A percentile compares a stretch with the other conserved stretches of the same genome.
phyloP scores from a whole-genome alignment of 2,113 vertebrate species.

The Corythornis madagascariensis region DNA sequence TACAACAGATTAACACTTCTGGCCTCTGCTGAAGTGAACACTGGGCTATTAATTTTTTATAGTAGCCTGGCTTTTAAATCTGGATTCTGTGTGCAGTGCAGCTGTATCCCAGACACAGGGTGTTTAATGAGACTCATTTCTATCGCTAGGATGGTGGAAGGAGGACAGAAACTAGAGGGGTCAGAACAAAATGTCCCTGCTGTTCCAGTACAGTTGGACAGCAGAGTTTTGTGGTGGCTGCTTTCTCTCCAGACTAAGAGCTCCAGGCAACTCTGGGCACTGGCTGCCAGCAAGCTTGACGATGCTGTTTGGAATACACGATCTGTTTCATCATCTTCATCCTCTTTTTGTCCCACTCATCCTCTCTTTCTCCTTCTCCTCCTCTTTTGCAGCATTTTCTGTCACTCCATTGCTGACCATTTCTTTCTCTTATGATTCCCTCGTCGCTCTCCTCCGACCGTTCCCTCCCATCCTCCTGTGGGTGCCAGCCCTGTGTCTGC shows the following conservation, averaged over 20 bases:
- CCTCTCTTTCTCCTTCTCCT: background rate
- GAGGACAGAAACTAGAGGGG: background rate
- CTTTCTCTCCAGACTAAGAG: background rate
- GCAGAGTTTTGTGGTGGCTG: rapidly evolving
- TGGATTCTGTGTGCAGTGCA: rapidly evolving
- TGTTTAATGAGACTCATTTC: background rate
- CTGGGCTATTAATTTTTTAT: rapidly evolving
- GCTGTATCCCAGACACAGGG: background rate
- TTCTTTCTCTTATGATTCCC: background rate
- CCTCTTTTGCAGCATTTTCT: background rate
- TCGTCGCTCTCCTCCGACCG: background rate
- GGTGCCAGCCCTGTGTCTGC: background rate
- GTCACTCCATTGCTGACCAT: too few relatives aligned
- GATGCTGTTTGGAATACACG: background rate
- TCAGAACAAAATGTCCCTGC: too few relatives aligned
- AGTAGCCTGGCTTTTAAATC: background rate
- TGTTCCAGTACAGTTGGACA: background rate
- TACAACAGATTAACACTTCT: background rate
- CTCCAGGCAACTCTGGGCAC: background rate
- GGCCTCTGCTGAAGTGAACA: background rate
- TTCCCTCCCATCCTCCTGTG: background rate
- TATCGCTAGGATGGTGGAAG: background rate
- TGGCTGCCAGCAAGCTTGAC: background rate
- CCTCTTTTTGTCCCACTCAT: background rate
- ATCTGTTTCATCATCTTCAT: background rate